Evolutionary conservation across 2,888 invertebrate genomes (phyloP), one percentile per base, ranked within the genome.

Genomic region (Craniophora ligustri): DNA sequence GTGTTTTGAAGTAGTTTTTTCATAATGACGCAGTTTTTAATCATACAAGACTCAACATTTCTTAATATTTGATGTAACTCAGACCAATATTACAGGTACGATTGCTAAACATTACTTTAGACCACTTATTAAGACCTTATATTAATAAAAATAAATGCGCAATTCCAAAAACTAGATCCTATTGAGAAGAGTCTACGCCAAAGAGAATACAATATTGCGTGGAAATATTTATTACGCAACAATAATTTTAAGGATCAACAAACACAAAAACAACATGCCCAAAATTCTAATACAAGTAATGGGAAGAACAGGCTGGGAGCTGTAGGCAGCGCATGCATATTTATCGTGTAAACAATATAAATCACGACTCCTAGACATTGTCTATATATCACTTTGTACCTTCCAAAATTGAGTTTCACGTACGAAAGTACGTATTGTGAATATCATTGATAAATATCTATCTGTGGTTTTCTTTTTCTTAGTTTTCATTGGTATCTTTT

Each of bases 401-500:
- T 59, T 48, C 53, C 66, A 51, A 66, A 69, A 74, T 74, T 67
- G 65, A 67, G 67, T 78, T 76, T 79, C 62, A 73, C 70, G 67
- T 69, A 68, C 62, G 57, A 76, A 70, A 68, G 60, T 62, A 51
- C 65, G 46, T 64, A 67, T 70, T 70, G 61, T 70, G 65, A 65
- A 63, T 63, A 67, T 44, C 54, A 45, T 64, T 26, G 67, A 30
- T 58, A 51, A 45, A 6, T n/a, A n/a, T n/a, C n/a, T n/a, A n/a
- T n/a, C n/a, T n/a, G n/a, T n/a, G n/a, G 16, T 11, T 7, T 47
- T 59, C 58, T 61, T 49, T 44, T 59, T 59, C 41, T 53, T 44
- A 32, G n/a, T 55, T 64, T 56, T 48, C 47, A 51, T 47, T 60
- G 41, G n/a, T 2, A 28, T 35, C 32, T 38, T 69, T 47, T 60